Evolutionary conservation across 2,113 vertebrate genomes (phyloP), one percentile per base, ranked within the genome.

Genomic region (Zootoca vivipara): DNA sequence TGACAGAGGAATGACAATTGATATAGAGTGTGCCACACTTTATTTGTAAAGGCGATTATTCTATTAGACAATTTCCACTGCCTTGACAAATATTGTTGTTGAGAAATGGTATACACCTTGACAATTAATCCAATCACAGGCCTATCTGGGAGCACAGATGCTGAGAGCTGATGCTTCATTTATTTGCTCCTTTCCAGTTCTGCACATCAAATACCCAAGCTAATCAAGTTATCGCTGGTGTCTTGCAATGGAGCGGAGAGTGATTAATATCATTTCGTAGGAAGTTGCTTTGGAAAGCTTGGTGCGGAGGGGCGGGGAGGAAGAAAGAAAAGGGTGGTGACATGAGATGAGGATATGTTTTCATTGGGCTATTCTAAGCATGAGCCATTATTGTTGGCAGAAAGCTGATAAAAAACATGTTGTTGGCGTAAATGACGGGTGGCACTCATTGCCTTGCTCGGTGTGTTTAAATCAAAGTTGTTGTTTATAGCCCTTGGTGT

Each of bases 41-140:
- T 72, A 77, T 91, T 91, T 84, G 83, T 77, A 85, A 58, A 12
- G 69, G 70, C 62, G 73, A 89, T 88, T 86, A 82, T 88, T 91
- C 87, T 82, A 65, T 77, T 65, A 88, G 77, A 83, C 30, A 35
- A 84, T 84, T 87, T 84, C 83, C 40, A 64, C 67, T 73, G 18
- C 3, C 15, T 85, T 73, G 70, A 74, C 35, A 58, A 70, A 69
- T 87, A 82, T 90, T 1, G 0, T 72, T 89, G 20, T 13, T 80
- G 83, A 65, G 78, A 85, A 85, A 56, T 16, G 64, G 2, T 15
- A 10, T 64, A 77, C 52, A 42, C 52, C 40, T 58, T 40, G 56
- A 42, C 56, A 84, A 85, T 69, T 83, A 86, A 82, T 84, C 83
- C 69, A 77, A 75, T 88, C 46, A 20, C 85, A 64, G 74, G 86